Evolutionary conservation across 2,797 vertebrate genomes (phyloP).

Genomic region (Cirrhinus mrigala): DNA sequence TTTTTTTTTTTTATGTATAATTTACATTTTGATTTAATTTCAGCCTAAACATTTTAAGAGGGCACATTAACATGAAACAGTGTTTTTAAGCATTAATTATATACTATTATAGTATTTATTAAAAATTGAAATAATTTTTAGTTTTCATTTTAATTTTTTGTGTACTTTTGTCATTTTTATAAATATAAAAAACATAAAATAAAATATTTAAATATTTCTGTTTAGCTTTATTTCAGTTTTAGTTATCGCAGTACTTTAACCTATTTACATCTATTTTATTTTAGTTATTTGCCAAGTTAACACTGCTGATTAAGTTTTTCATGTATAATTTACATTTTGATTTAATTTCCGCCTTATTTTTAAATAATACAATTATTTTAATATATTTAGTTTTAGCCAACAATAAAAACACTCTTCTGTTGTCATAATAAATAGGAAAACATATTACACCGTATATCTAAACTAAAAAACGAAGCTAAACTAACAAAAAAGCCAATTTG

Average conservation of each 20-base stretch:
- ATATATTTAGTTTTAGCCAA: not conserved
- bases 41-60: not conserved
- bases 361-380: not conserved
- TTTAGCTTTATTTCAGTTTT: not conserved
- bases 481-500: not conserved
- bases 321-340: not conserved
- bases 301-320: not conserved
- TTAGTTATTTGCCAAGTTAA: not conserved
- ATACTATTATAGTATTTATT: not conserved
- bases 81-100: not conserved
- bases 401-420: not conserved
- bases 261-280: not conserved
- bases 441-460: too few relatives aligned
- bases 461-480: too few relatives aligned
- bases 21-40: not conserved
- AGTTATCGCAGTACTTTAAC: not conserved
- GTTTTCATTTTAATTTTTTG: not conserved
- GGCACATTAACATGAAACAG: not conserved
- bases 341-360: not conserved
- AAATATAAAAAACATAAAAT: too few relatives aligned
- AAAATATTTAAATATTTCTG: too few relatives aligned
- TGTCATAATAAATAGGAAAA: too few relatives aligned
- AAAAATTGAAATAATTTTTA: not conserved
- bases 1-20: too few relatives aligned
- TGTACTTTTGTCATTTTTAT: not conserved